A percentile compares a stretch with the other conserved stretches of the same genome.
Evolutionary conservation across 2,113 vertebrate species (phyloP).

Genomic region (Pollachius pollachius): DNA sequence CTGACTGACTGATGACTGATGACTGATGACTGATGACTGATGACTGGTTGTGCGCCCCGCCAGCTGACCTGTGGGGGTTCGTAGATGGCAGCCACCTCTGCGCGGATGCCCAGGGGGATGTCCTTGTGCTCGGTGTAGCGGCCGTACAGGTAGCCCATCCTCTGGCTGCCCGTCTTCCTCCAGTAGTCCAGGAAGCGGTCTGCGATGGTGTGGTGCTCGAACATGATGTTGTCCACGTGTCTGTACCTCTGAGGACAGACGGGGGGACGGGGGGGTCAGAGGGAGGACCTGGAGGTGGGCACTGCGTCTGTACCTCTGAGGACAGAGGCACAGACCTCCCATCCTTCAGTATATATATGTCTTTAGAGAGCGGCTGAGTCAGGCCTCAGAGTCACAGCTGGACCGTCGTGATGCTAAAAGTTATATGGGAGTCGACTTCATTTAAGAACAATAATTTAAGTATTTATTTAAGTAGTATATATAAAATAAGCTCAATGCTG

Average conservation of each 20-base stretch:
- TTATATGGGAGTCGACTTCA: too few species aligned
- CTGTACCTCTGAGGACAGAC: slow-evolving; percentile 87
- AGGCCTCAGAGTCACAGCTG: too few species aligned
- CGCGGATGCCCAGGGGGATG: slow-evolving; percentile 94
- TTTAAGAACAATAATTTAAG: too few species aligned
- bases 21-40: too few species aligned
- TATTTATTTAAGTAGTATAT: too few species aligned
- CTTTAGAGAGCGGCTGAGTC: too few species aligned
- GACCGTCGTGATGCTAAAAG: too few species aligned
- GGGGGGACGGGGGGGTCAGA: not conserved
- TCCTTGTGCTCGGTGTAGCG: slow-evolving; percentile 96
- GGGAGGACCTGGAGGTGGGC: not conserved
- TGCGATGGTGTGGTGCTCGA: slow-evolving; percentile 97
- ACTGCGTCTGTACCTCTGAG: too few species aligned
- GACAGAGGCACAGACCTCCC: too few species aligned
- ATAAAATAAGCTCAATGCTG: too few species aligned
- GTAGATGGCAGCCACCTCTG: slow-evolving; percentile 95
- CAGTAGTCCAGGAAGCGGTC: slow-evolving; percentile 99
- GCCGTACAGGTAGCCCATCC: slow-evolving; percentile 92
- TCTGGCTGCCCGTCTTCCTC: slow-evolving; percentile 95
- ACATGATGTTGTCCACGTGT: slow-evolving; percentile 99
- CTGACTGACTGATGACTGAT: too few species aligned
- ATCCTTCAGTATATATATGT: too few species aligned
- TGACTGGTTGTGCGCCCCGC: not conserved
- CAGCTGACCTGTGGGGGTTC: slow-evolving; percentile 91